Percentiles rank a stretch among this genome's conserved stretches.
phyloP scores from a whole-genome alignment of 2,113 vertebrate species.

The Gambusia holbrooki region DNA sequence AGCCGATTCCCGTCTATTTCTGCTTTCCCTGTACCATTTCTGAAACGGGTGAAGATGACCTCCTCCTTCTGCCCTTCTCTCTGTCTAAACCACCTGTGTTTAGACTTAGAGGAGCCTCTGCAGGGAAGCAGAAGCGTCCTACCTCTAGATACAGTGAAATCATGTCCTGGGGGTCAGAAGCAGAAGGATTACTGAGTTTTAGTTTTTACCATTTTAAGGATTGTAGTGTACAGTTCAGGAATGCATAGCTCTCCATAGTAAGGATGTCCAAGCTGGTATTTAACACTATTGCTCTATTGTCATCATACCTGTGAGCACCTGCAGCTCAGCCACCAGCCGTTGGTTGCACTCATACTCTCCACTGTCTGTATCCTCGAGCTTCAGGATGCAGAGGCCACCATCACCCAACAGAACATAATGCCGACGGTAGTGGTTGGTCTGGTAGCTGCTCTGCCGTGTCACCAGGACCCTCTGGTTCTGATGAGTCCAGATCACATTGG shows the following conservation, averaged over 20 bases:
- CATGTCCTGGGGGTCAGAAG: constrained; percentile 35
- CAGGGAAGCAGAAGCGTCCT: constrained; percentile 71
- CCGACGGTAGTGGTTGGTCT: constrained; percentile 19
- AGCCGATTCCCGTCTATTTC: constrained; percentile 49
- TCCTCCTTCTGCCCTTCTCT: neutral
- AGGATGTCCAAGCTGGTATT: neutral
- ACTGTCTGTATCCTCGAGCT: constrained; percentile 33
- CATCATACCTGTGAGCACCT: constrained; percentile 67
- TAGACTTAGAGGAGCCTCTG: constrained; percentile 25
- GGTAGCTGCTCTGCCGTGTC: neutral
- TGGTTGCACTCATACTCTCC: constrained; percentile 67
- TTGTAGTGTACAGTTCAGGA: neutral
- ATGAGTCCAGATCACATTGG: constrained; percentile 60
- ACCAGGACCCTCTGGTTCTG: constrained; percentile 35
- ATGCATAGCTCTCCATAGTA: neutral
- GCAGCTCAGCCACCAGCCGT: constrained; percentile 55
- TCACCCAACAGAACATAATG: constrained; percentile 34
- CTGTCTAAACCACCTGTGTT: constrained; percentile 55
- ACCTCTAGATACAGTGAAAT: constrained; percentile 47
- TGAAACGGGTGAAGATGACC: constrained; percentile 57
- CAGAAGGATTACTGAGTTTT: neutral
- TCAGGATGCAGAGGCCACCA: constrained; percentile 52
- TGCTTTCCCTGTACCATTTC: constrained; percentile 44
- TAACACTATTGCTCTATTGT: neutral
- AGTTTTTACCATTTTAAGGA: neutral